Conservation (phyloP, 1,140 invertebrate genomes). For the Nasonia longicornis region DNA sequence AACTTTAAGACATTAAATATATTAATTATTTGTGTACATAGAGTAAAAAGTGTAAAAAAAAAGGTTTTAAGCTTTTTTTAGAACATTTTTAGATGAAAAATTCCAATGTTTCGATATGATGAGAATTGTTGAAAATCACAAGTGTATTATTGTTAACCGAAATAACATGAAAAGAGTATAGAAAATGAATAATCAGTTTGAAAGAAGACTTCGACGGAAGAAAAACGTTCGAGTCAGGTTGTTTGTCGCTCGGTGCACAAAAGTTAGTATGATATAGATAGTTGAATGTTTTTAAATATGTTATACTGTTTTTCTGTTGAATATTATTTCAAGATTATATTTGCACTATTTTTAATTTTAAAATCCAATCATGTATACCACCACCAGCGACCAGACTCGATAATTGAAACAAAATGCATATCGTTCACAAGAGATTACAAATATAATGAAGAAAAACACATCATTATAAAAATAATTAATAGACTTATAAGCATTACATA, state of each 20-base stretch:
- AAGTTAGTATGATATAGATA: constrained; percentile 34
- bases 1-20: constrained; percentile 30
- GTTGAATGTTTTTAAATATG: constrained; percentile 35
- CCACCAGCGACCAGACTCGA: constrained; percentile 22
- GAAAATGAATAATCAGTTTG: neutral
- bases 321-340: constrained; percentile 28
- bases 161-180: constrained; percentile 1
- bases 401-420: constrained; percentile 46
- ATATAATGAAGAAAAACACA: constrained; percentile 44
- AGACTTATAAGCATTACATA: constrained; percentile 49
- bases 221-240: constrained; percentile 15
- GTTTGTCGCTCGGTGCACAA: constrained; percentile 31
- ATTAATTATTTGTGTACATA: constrained; percentile 38
- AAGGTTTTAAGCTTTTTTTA: constrained; percentile 24
- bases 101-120: neutral
- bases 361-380: constrained; percentile 16
- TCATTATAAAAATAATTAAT: constrained; percentile 51
- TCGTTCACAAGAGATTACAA: constrained; percentile 47
- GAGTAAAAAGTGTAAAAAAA: constrained; percentile 18
- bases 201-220: neutral
- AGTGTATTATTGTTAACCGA: constrained; percentile 17
- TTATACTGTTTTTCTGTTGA: constrained; percentile 24
- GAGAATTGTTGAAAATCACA: constrained; percentile 44
- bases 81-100: constrained; percentile 18
- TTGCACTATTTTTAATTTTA: constrained; percentile 29